Base-by-base conservation (phyloP, 92 coral and sea anemone species). In the Isaurus tuberculatus region DNA sequence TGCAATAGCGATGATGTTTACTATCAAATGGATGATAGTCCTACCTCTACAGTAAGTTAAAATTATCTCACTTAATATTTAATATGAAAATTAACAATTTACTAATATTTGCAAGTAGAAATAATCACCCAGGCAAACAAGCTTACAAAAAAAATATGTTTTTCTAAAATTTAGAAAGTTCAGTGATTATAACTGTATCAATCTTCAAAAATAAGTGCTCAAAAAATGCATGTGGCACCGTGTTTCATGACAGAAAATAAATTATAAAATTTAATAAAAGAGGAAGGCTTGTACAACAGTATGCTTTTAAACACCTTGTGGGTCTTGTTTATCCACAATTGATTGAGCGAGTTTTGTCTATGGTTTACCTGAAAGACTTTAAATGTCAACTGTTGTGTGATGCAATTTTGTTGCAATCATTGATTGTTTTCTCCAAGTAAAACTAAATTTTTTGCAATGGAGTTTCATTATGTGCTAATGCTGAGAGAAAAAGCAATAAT, bases 331-430 rank as follows among this genome's bases (percentile, higher is more conserved):
- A 46, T 46, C 7, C 55, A 46, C 55, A 46, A 46, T 46, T 46
- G 55, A 46, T 46, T 46, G 55, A 46, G 55, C 55, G 55, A 46
- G 55, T 46, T 1, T 5, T 46, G 55, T 15, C 55, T 46, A 46
- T 46, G 55, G 55, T 46, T 8, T 46, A 46, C 55, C 55, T 46
- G 55, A 46, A 46, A 46, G 55, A 19, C 58, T 29, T 28, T 66
- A 49, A 75, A 73, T 73, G 80, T 48, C 19, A 48, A 48, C 55
- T 48, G 55, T 48, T 48, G 15, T 48, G 55, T 48, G 55, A 48
- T 48, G 55, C 55, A 48, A 15, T 48, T 48, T 48, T 48, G 55
- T 48, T 48, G 55, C 55, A 48, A 37, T 15, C 2, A 48, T 48
- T 9, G 2, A 9, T 48, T 48, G 55, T 16, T 48, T 48, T 48